Percentiles rank a stretch among this genome's conserved stretches.
These are phyloP conservation scores for Nematopogon swammerdamellus DNA, from an alignment of 2,888 invertebrate genomes.

Conservation along the genomic window DNA sequence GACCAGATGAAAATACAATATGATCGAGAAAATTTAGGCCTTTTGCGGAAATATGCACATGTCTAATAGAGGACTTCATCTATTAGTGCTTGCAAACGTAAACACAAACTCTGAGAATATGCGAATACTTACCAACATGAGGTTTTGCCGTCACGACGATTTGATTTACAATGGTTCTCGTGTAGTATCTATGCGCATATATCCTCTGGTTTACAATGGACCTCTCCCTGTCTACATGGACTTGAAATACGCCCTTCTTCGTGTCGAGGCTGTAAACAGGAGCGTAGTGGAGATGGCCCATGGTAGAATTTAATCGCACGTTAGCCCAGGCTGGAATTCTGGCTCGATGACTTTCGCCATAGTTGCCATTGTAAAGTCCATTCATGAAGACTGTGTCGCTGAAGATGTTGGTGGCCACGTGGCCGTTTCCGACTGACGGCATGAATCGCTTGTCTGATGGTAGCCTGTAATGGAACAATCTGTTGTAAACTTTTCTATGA, in stretches of 20 bases:
- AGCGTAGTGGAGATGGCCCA: constrained; percentile 29
- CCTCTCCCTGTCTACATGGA: constrained; percentile 40
- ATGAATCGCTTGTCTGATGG: constrained; percentile 54
- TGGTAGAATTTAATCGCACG: constrained; percentile 43
- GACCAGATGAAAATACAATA: too few species aligned
- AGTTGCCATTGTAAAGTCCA: constrained; percentile 55
- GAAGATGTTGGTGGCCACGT: constrained; percentile 56
- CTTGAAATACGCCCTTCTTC: constrained; percentile 41
- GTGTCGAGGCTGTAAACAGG: constrained; percentile 46
- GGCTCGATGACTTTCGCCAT: constrained; percentile 55
- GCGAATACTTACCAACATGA: constrained; percentile 17
- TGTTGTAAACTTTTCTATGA: neutral
- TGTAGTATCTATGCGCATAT: constrained; percentile 45
- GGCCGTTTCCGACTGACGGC: constrained; percentile 60
- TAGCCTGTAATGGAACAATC: constrained; percentile 30
- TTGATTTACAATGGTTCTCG: constrained; percentile 47
- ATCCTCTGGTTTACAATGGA: constrained; percentile 46
- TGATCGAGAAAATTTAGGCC: too few species aligned
- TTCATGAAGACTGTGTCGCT: constrained; percentile 60
- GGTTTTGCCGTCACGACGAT: constrained; percentile 42
- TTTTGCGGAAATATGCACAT: too few species aligned
- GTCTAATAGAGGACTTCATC: too few species aligned
- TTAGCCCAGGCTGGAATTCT: constrained; percentile 60
- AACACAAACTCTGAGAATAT: too few species aligned
- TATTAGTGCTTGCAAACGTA: too few species aligned